A percentile compares a stretch with the other conserved stretches of the same genome.
Conservation (phyloP, 2,797 vertebrate species). For the Pangasius krempfi region DNA sequence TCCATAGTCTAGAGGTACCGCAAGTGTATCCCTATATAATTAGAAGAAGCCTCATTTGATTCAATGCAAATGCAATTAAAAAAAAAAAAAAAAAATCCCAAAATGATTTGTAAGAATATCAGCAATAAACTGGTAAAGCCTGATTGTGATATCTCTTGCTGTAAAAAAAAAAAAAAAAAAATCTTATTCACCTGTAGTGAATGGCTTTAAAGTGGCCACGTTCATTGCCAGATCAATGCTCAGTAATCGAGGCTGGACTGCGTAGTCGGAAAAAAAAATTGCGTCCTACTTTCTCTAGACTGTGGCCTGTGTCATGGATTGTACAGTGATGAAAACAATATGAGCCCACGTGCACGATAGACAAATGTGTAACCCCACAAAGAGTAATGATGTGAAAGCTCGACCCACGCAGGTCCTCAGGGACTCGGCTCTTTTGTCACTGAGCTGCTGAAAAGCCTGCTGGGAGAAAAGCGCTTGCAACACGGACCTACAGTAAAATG, state of each 20-base stretch:
- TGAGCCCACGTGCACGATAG: background rate
- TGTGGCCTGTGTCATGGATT: background rate
- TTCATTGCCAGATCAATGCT: background rate
- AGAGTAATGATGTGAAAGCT: slow-evolving; percentile 37
- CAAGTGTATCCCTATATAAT: background rate
- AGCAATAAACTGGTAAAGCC: background rate
- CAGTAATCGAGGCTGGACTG: background rate
- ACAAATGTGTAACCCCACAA: slow-evolving; percentile 30
- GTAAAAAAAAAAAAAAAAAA: background rate
- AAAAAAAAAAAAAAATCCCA: too few relatives aligned
- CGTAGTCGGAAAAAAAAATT: background rate
- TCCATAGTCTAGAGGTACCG: too few relatives aligned
- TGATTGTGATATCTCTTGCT: background rate
- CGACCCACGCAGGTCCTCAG: slow-evolving; percentile 36
- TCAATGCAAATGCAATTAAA: background rate
- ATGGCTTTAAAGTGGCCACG: background rate
- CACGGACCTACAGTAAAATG: background rate
- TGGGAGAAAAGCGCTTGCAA: background rate
- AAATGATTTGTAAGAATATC: background rate
- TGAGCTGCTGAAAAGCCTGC: slow-evolving; percentile 12
- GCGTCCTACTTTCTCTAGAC: background rate
- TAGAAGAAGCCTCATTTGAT: background rate
- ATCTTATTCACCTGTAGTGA: background rate
- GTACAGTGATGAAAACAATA: background rate
- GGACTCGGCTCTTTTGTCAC: slow-evolving; percentile 38